phyloP scores from a whole-genome alignment of 2,113 vertebrate species.

The Panthera tigris region DNA sequence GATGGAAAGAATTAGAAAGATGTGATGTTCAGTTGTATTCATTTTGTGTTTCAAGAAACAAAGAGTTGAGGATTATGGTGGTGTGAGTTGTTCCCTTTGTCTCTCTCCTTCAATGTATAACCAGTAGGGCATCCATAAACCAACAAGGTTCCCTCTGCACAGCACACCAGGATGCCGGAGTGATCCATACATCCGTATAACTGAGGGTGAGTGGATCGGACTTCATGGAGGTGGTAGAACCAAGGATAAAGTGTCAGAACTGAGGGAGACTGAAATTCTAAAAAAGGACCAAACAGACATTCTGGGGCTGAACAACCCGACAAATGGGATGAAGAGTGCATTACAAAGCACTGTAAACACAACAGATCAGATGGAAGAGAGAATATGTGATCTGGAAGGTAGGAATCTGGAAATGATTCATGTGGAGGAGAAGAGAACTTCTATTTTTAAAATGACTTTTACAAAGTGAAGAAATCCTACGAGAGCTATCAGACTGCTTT shows the following conservation, averaged over 20 bases:
- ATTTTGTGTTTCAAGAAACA: slow-evolving; percentile 26
- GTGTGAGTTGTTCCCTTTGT: background rate
- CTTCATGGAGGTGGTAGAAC: background rate
- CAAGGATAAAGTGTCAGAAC: background rate
- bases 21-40: background rate
- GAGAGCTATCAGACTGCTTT: background rate
- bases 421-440: background rate
- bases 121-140: background rate
- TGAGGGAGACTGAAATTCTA: background rate
- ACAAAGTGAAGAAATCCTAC: background rate
- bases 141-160: background rate
- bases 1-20: background rate
- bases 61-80: background rate
- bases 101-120: background rate
- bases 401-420: background rate
- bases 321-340: background rate
- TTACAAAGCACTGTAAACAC: background rate
- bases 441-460: background rate
- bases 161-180: background rate
- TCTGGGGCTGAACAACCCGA: background rate
- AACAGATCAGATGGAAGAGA: background rate
- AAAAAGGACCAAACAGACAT: background rate
- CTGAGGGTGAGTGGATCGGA: background rate
- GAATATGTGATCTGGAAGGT: background rate
- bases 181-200: background rate